Evolutionary conservation across 2,888 invertebrate genomes (phyloP).

Genomic region (Zygaena filipendulae): DNA sequence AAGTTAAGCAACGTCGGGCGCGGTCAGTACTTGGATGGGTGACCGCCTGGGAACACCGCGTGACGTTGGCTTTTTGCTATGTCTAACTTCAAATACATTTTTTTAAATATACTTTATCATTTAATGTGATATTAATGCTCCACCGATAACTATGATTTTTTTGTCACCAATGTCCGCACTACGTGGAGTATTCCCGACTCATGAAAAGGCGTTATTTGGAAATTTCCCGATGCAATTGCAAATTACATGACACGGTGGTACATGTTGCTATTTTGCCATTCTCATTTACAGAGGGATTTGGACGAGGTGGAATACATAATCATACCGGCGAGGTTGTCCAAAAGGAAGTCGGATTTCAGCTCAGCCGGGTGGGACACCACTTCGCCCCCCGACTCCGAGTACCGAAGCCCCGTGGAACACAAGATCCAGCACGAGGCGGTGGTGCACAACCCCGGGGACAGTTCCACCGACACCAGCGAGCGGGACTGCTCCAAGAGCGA

Average conservation of each 20-base stretch:
- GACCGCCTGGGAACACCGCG: slow-evolving; percentile 51
- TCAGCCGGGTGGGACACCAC: slow-evolving; percentile 38
- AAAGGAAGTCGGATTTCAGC: slow-evolving; percentile 36
- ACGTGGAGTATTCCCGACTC: too few relatives aligned
- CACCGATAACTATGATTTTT: too few relatives aligned
- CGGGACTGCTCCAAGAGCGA: slow-evolving; percentile 35
- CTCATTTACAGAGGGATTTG: too few relatives aligned
- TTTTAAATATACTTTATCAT: too few relatives aligned
- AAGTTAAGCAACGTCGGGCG: slow-evolving; percentile 23
- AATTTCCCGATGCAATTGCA: too few relatives aligned
- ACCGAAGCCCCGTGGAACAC: slow-evolving; percentile 27
- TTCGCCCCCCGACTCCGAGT: slow-evolving; percentile 47
- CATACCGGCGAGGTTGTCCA: slow-evolving; percentile 39
- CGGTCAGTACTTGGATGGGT: slow-evolving; percentile 20
- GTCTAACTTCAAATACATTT: too few relatives aligned
- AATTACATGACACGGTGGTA: too few relatives aligned
- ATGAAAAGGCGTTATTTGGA: too few relatives aligned
- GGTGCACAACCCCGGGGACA: slow-evolving; percentile 29
- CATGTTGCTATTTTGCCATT: too few relatives aligned
- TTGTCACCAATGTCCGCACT: too few relatives aligned
- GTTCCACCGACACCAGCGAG: slow-evolving; percentile 38
- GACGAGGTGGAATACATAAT: slow-evolving; percentile 50
- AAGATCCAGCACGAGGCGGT: slow-evolving; percentile 35
- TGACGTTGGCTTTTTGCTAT: slow-evolving; percentile 40
- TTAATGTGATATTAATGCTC: too few relatives aligned